Base-by-base conservation (phyloP, 2,797 vertebrate species). In the Acanthornis magna region DNA sequence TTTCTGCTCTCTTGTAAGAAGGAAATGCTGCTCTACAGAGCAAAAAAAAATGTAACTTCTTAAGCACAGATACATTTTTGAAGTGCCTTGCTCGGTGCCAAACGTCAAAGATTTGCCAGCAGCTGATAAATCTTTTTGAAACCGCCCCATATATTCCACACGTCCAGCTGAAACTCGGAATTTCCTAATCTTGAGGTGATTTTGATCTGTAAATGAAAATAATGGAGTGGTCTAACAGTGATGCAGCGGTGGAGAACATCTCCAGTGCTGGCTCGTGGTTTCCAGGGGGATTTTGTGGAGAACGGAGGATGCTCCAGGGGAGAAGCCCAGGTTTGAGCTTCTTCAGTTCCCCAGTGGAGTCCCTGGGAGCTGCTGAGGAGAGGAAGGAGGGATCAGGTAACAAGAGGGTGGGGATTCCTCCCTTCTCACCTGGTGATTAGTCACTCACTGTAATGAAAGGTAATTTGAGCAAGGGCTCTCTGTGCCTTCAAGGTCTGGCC, bases 41-140 rank as follows among this genome's bases (percentile, higher is more conserved):
- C 0, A 34, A 70, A 47, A 80, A 50, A 78, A 34, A 42, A 30
- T 11, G 25, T 26, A 57, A n/a, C 34, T 87, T 57, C 45, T 92
- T 30, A 47, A 65, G 68, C 58, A 27, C 42, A 71, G 38, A 67
- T 83, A 43, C 86, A 72, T 93, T 91, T 93, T 77, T 87, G 19
- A 80, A 93, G 89, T 55, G 91, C 75, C 68, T 92, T 5, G 65
- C 72, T 92, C 7, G 1, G 68, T 71, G 92, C 94, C 95, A 96
- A 61, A 45, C 0, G 85, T 94, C 91, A 91, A 32, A 60, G 71
- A 48, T 65, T 87, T 58, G 86, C 93, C 91, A 96, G 11, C 78
- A 89, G 13, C 65, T 57, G 88, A 91, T 96, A 82, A 89, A 91
- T 93, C 92, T 80, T 82, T 76, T 19, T 54, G 58, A 74, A 92